Conservation (phyloP, 2,888 invertebrate genomes). For the Sinelater perroti region DNA sequence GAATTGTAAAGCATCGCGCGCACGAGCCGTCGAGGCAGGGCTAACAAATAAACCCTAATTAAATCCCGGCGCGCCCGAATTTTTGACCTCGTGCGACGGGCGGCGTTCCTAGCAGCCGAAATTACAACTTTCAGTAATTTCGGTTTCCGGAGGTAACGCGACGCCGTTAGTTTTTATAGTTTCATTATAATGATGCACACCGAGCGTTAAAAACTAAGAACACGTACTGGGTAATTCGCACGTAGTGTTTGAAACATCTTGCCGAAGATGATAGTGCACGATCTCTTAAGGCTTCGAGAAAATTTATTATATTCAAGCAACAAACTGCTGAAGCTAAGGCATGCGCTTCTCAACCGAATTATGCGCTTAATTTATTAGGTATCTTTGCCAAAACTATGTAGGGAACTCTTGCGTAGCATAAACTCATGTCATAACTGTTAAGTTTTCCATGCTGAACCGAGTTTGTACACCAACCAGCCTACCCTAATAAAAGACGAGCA, state of each 20-base stretch:
- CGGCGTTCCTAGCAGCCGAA: too few species aligned
- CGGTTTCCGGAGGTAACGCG: too few species aligned
- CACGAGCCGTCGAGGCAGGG: neutral
- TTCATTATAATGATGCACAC: too few species aligned
- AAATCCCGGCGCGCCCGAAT: neutral
- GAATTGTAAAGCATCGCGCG: constrained; percentile 1
- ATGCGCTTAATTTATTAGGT: constrained; percentile 28
- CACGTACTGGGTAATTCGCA: constrained; percentile 11
- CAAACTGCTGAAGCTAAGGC: constrained; percentile 22
- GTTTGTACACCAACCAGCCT: constrained; percentile 7
- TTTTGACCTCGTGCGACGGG: too few species aligned
- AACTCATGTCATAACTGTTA: constrained; percentile 29
- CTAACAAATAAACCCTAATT: constrained; percentile 3
- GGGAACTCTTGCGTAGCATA: constrained; percentile 24
- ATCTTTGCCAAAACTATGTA: constrained; percentile 30
- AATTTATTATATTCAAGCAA: constrained; percentile 25
- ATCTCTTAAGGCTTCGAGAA: constrained; percentile 11
- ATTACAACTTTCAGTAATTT: too few species aligned
- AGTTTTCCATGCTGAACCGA: constrained; percentile 22
- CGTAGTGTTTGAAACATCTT: neutral
- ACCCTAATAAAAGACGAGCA: constrained; percentile 17
- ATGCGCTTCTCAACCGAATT: constrained; percentile 23
- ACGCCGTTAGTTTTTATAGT: too few species aligned
- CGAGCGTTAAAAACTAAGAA: too few species aligned
- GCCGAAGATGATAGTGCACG: constrained; percentile 6